Base-by-base conservation (phyloP, 2,797 vertebrate species). In the Crocodylus rhombifer region DNA sequence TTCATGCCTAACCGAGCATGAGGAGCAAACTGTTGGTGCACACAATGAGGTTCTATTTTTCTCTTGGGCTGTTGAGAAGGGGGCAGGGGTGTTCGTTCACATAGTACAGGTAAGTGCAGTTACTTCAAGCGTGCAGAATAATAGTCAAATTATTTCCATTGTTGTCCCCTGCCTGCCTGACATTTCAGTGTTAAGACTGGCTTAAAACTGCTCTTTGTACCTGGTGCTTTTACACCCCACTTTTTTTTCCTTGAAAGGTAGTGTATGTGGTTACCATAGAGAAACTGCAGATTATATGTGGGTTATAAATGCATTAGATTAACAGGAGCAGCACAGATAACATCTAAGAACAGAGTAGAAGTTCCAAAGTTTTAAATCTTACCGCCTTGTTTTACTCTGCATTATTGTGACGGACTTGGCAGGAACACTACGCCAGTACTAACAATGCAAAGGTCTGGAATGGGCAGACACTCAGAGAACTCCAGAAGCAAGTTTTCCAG, bases 1-100 rank as follows among this genome's bases (percentile, higher is more conserved):
- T 98, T 98, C 63, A 93, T 94, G 96, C 92, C 94, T 97, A 95
- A 91, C 94, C 95, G 95, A 91, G 96, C 98, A 61, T 96, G 96
- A 98, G 96, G 94, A 96, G 86, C 94, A 96, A 95, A 28, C 96
- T 97, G 97, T 96, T 88, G 36, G 94, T 77, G 94, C 93, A 89
- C 78, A 96, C 90, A 96, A 89, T 87, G 88, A 91, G 77, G 77
- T 84, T 89, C 93, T 89, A 57, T 17, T 92, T 94, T 95, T 95
- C 90, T 94, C 88, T 87, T 12, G 94, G 77, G n/a, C 14, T 79
- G 67, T 82, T 86, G 55, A 75, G 69, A 28, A 88, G 79, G 73
- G 85, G 58, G 65, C 57, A n/a, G 94, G 80, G 89, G 94, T 93
- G 80, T 83, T 73, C 21, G 36, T 73, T 14, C 69, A 73, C 7